Evolutionary conservation across 2,113 vertebrate species (phyloP).

Genomic region (Melanerpes formicivorus): DNA sequence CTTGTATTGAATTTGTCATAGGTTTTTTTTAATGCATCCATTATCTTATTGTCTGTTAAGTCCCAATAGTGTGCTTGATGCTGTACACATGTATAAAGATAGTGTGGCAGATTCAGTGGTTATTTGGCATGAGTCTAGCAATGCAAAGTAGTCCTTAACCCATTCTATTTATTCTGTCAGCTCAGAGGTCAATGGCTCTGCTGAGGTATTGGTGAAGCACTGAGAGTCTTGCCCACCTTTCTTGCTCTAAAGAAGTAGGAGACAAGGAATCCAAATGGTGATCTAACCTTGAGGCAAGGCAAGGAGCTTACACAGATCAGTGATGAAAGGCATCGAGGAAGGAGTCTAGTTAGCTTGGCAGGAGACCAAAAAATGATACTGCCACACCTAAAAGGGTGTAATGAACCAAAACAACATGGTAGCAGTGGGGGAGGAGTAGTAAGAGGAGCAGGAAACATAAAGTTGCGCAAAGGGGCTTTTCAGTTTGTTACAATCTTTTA

Average conservation of each 20-base stretch:
- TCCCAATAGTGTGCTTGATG: not conserved
- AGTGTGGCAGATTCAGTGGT: not conserved
- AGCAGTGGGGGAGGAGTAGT: not conserved
- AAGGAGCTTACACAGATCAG: not conserved
- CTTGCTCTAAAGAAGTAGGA: not conserved
- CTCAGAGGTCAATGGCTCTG: not conserved
- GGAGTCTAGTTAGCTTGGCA: not conserved
- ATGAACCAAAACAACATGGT: not conserved
- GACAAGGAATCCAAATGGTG: not conserved
- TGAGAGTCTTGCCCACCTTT: not conserved
- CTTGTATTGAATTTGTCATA: slow-evolving; percentile 49
- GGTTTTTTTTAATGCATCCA: slow-evolving; percentile 7
- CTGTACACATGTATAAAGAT: not conserved
- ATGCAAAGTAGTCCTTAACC: not conserved
- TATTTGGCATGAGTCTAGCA: not conserved
- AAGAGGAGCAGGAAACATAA: not conserved
- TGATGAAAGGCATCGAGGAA: not conserved
- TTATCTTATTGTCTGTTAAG: slow-evolving; percentile 33
- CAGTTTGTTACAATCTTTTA: not conserved
- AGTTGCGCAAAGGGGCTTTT: not conserved
- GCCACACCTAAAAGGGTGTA: not conserved
- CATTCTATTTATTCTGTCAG: not conserved
- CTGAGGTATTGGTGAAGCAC: not conserved
- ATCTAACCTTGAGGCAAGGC: not conserved
- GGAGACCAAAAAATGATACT: not conserved